Percentiles rank a stretch among this genome's conserved stretches.
phyloP scores from a whole-genome alignment of 2,797 vertebrate genomes.

The Phoxinus dragarum region DNA sequence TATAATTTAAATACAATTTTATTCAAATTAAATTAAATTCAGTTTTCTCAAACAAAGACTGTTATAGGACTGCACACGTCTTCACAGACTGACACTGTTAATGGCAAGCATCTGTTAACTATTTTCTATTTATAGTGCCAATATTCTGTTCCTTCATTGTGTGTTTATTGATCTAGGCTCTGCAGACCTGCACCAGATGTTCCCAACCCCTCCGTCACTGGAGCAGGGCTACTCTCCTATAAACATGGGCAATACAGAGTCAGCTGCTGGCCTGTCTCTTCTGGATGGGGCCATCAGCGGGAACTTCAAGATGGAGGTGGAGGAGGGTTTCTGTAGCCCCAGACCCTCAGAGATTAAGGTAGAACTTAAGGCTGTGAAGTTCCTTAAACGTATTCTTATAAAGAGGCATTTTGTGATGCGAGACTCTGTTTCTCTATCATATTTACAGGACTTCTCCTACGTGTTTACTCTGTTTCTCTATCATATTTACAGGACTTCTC shows the following conservation, averaged over 20 bases:
- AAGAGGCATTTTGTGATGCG: background rate
- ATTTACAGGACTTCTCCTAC: constrained; percentile 91
- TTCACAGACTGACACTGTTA: constrained; percentile 15
- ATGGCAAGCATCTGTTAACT: constrained; percentile 43
- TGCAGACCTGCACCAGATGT: constrained; percentile 98
- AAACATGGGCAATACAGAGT: constrained; percentile 96
- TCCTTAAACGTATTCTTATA: background rate
- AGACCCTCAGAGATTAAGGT: constrained; percentile 98
- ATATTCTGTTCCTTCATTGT: constrained; percentile 39
- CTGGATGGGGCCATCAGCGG: constrained; percentile 86
- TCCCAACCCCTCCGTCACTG: constrained; percentile 95
- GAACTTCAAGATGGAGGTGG: constrained; percentile 95
- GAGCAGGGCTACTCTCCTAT: constrained; percentile 99
- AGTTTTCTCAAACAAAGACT: background rate
- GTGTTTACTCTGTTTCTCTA: constrained; percentile 79
- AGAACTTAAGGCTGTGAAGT: background rate
- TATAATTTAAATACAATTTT: background rate
- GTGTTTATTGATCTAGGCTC: constrained; percentile 79
- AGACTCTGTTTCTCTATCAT: background rate
- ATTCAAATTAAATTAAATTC: too few species aligned
- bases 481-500: constrained; percentile 87
- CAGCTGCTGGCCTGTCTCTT: constrained; percentile 84
- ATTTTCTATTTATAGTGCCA: constrained; percentile 44
- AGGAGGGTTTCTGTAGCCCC: constrained; percentile 97
- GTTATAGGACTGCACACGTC: constrained; percentile 21